These are phyloP conservation scores for Sebastes matsubarae DNA, from an alignment of 2,797 vertebrate species.

Conservation along the genomic window DNA sequence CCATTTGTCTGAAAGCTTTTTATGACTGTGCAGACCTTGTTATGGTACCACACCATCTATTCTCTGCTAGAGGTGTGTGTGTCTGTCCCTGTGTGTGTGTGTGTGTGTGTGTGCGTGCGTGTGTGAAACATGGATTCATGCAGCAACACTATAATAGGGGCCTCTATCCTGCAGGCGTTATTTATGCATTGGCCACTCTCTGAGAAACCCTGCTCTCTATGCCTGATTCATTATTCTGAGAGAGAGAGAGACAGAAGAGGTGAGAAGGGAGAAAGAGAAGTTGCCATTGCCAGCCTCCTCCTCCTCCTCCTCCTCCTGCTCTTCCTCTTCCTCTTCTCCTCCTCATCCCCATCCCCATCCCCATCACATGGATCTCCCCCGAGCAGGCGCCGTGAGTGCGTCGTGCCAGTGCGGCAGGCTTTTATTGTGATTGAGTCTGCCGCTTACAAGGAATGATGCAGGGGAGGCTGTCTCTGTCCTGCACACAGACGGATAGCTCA, in stretches of 20 bases:
- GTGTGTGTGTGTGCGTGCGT: not conserved
- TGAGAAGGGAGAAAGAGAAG: slow-evolving; percentile 33
- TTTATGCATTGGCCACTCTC: slow-evolving; percentile 80
- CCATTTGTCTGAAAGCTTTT: slow-evolving; percentile 85
- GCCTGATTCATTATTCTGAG: slow-evolving; percentile 78
- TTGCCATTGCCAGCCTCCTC: not conserved
- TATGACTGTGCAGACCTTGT: slow-evolving; percentile 78
- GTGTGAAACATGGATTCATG: slow-evolving; percentile 41
- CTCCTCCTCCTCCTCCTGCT: not conserved
- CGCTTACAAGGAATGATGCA: slow-evolving; percentile 78
- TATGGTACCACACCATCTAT: slow-evolving; percentile 73
- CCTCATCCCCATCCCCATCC: slow-evolving; percentile 44
- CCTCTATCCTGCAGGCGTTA: slow-evolving; percentile 71
- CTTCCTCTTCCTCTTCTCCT: not conserved
- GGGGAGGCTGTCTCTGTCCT: slow-evolving; percentile 58
- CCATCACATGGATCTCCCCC: slow-evolving; percentile 68
- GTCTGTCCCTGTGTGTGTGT: slow-evolving; percentile 8
- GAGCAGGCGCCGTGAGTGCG: slow-evolving; percentile 54
- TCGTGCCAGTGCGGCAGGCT: slow-evolving; percentile 61
- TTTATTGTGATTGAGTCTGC: slow-evolving; percentile 82
- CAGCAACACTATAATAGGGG: slow-evolving; percentile 50
- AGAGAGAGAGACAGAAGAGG: slow-evolving; percentile 58
- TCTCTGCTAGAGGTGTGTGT: slow-evolving; percentile 51
- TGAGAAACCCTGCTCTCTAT: slow-evolving; percentile 64
- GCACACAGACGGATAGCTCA: slow-evolving; percentile 69